Base-by-base conservation (phyloP, 2,797 vertebrate species). In the Netta rufina region DNA sequence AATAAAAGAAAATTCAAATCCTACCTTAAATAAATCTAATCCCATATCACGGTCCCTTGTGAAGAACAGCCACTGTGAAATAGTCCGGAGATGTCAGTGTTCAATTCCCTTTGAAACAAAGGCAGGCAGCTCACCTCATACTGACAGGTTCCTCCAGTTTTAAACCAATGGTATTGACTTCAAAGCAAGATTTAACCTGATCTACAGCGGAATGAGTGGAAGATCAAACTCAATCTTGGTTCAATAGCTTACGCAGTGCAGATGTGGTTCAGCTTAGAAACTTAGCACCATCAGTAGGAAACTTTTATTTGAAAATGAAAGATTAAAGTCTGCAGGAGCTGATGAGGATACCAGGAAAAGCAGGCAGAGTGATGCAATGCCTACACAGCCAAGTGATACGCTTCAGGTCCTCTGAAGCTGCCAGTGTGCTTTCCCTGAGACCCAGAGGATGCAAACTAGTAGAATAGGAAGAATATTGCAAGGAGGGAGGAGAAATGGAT, bases 21-120 rank as follows among this genome's bases (percentile, higher is more conserved):
- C 32, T 93, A 95, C 95, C 92, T 96, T 84, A 64, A 84, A 43
- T 22, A 95, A 90, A 90, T 90, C 33, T 67, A 79, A 30, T 86
- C 27, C 21, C 17, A 3, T 33, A 43, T 72, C 64, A 74, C 49
- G 49, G 71, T 93, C 60, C 9, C 25, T 56, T 54, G n/a, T 74
- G 83, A 95, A 65, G 33, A 88, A 69, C 69, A 87, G 65, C 0
- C 0, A 74, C 57, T 87, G 80, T 80, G 74, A 79, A 87, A 87
- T 22, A 84, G 57, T 90, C 51, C 36, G 66, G 95, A 90, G 57
- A 66, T 11, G 65, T 10, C 54, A 80, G 64, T 0, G 0, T 62
- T 93, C 74, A 93, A 72, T 76, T 3, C 21, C n/a, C 39, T 91
- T 90, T 77, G 83, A 88, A 94, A 88, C 53, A 86, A 85, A 90